Percentiles rank a stretch among this genome's conserved stretches.
These are phyloP conservation scores for Copidosoma aretas DNA, from an alignment of 2,888 invertebrate species.

Conservation along the genomic window DNA sequence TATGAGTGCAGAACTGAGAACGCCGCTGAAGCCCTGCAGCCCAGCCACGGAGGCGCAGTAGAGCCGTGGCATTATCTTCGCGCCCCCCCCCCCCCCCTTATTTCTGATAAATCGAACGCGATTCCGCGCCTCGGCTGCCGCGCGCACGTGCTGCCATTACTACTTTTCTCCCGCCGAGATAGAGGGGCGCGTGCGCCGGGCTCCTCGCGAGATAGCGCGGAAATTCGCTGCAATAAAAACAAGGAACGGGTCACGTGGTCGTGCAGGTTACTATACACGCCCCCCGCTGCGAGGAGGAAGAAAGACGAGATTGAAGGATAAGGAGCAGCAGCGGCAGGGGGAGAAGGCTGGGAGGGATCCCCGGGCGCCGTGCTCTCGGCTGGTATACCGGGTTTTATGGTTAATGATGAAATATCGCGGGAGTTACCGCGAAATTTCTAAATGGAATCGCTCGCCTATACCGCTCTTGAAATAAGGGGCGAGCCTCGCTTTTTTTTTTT, in stretches of 20 bases:
- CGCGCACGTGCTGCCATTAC: too few species aligned
- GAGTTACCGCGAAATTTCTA: not conserved
- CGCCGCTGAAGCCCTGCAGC: too few species aligned
- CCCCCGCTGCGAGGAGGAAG: too few species aligned
- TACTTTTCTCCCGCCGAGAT: too few species aligned
- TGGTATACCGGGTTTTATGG: not conserved
- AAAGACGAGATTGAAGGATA: not conserved
- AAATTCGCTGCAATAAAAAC: slow-evolving; percentile 1
- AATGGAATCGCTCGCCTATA: not conserved
- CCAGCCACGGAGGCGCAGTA: too few species aligned
- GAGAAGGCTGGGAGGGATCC: not conserved
- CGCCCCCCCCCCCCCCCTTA: slow-evolving; percentile 9
- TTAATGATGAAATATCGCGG: not conserved
- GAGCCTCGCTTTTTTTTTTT: too few species aligned
- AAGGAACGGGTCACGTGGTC: not conserved
- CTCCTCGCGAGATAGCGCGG: not conserved
- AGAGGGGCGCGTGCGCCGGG: too few species aligned
- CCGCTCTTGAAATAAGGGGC: not conserved
- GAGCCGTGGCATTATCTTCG: slow-evolving; percentile 4
- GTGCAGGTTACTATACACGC: not conserved
- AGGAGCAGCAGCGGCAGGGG: not conserved
- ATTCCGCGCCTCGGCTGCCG: slow-evolving; percentile 1
- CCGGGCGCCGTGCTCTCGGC: not conserved
- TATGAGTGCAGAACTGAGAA: not conserved
- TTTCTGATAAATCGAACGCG: slow-evolving; percentile 26